phyloP scores from a whole-genome alignment of 2,113 vertebrate species.

The Bufo bufo region DNA sequence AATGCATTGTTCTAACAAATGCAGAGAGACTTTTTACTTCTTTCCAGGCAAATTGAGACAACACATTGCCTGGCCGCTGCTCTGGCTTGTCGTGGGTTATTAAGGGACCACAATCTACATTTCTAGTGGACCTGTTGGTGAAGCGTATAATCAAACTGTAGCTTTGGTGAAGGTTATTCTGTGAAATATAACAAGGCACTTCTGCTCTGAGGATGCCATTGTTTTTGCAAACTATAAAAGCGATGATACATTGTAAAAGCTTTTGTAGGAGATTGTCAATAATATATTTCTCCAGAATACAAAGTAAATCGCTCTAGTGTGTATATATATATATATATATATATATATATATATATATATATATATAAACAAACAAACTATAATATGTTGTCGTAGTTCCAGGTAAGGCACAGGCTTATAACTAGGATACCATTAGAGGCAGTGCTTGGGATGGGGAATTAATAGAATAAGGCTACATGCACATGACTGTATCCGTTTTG shows the following conservation, averaged over 20 bases:
- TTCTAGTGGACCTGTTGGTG: not conserved
- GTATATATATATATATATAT: no score
- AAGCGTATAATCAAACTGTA: not conserved
- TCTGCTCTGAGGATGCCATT: not conserved
- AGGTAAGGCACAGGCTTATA: no score
- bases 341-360: no score
- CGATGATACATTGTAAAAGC: not conserved
- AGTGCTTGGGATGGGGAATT: no score
- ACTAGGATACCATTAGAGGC: no score
- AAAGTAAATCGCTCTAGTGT: not conserved
- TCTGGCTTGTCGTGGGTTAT: not conserved
- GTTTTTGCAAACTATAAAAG: not conserved
- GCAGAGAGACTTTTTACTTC: not conserved
- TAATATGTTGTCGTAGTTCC: no score
- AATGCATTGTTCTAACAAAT: conserved; percentile 12
- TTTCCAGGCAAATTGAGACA: not conserved
- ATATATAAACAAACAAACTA: no score
- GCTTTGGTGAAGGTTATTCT: not conserved
- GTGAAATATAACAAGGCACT: not conserved
- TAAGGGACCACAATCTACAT: not conserved
- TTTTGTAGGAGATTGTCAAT: not conserved
- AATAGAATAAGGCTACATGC: no score
- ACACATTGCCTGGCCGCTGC: not conserved
- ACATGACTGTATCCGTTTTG: no score
- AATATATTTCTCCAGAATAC: not conserved